Evolutionary conservation across 92 coral and sea anemone genomes (phyloP), one percentile per base, ranked within the genome.

Genomic region (Diadumene lineata): DNA sequence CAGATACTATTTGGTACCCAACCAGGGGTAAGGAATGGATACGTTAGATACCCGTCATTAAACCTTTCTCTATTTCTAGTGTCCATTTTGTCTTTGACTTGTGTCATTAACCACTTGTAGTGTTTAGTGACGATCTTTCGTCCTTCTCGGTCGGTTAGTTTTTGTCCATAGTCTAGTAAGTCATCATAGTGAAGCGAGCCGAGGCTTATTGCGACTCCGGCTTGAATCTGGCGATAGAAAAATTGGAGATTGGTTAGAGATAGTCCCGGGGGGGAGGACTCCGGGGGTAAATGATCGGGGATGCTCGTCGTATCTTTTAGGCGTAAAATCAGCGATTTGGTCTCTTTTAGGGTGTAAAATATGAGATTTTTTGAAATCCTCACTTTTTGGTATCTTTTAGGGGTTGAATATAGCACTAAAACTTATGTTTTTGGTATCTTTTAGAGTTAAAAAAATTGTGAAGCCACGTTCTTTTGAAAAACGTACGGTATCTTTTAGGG

Each of bases 1-100:
- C 83, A 82, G 68, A 93, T 93, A 61, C 96, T 87, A 69, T 93
- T 93, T 3, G 99, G 99, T 33, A 96, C 84, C 96, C 97, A 92
- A 19, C 94, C 97, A 0, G 99, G 99, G 29, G 87, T 86, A n/a
- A 96, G 82, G 58, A 83, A 96, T 25, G 99, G 99, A 51, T 96
- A 96, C 11, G 96, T 88, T 34, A 96, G 97, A 70, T 96, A 90
- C n/a, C 97, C 99, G 58, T 86, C 80, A 56, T 70, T 84, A 58
- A 83, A 79, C 48, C 99, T 72, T 48, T 72, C 31, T 46, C 50
- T 32, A 56, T 96, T 96, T 23, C 92, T 78, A 23, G 69, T 60
- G 23, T 96, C 89, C 76, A 96, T 80, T 85, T 86, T 85, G 72
- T 84, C 87, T 58, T 84, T 96, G 34, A 92, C 73, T 23, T 26